Evolutionary conservation across 1,140 invertebrate genomes (phyloP), one percentile per base, ranked within the genome.

Genomic region (Cyclargus thomasi): DNA sequence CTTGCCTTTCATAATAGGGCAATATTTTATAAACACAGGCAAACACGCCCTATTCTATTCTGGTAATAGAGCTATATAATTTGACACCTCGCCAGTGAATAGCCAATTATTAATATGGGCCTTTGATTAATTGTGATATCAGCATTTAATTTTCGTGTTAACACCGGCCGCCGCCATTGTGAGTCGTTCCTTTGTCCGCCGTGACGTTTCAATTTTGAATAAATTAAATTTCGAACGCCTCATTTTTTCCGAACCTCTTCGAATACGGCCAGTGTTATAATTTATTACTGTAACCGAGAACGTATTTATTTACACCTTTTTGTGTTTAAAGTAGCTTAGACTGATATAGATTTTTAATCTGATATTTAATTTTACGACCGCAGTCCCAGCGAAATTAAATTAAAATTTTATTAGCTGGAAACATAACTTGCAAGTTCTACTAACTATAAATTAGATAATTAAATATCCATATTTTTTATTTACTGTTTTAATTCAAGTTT

Each of bases 191-290:
- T 67, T 67, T 67, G 65, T 67, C 53, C 55, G 65, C 65, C 85
- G 82, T 90, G 87, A 90, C 87, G 87, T 90, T 87, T 90, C 87
- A 90, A 90, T 90, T 88, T 88, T 86, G 87, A 87, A 90, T 88
- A 90, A 90, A 90, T 90, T 90, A 90, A 88, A 90, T 90, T 90
- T 90, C 85, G 83, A 90, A 88, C 87, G 87, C 85, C 85, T 83
- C 80, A 79, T 88, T 90, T 90, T 88, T 90, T 90, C 73, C 72
- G 66, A 78, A 72, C 78, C 74, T 83, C 82, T 78, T 82, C 80
- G 76, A 17, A 87, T 82, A 81, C 77, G 76, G 81, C 79, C 81
- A 83, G 78, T 59, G n/a, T 84, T 81, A 82, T 84, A 81, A 87
- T 87, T 89, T 88, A 88, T 85, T 84, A 80, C 81, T 82, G 78